phyloP scores from a whole-genome alignment of 2,113 vertebrate genomes.

The sheep (Ovis aries) region ARS-UI_Ramb_v3.0 NC_056068.1:79326001-79326500 shows the following conservation, averaged over 20 bases:
- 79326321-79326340: not conserved
- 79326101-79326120: rapidly evolving
- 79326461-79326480: too few relatives aligned
- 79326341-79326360: not conserved
- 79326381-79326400: not conserved
- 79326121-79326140: not conserved
- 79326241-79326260: not conserved
- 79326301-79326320: not conserved
- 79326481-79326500: not conserved
- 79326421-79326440: not conserved
- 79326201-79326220: not conserved
- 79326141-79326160: not conserved
- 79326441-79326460: not conserved
- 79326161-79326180: not conserved
- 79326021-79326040: not conserved
- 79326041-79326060: not conserved
- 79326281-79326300: not conserved
- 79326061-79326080: not conserved
- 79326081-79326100: not conserved
- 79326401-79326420: not conserved
- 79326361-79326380: not conserved
- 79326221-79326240: not conserved
- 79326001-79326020: not conserved
- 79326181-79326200: not conserved
- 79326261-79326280: not conserved